phyloP scores from a whole-genome alignment of 2,888 invertebrate species.

The Andrena dorsata region DNA sequence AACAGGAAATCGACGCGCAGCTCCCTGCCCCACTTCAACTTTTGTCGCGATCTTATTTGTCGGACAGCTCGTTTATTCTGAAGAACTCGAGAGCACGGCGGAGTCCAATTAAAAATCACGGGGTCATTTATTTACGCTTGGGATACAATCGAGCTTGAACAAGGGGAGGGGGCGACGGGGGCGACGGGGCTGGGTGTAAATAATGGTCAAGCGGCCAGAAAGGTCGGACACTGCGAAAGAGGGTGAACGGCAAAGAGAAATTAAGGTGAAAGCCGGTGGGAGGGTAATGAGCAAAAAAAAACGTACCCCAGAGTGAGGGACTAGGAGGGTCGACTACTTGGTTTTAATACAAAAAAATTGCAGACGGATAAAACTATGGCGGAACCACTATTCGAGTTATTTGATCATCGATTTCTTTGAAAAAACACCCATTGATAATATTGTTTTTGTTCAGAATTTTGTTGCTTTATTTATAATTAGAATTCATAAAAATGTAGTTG shows the following conservation, averaged over 20 bases:
- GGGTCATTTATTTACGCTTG: conserved; percentile 74
- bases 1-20: conserved; percentile 38
- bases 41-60: conserved; percentile 53
- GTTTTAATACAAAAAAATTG: background rate
- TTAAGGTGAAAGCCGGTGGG: conserved; percentile 58
- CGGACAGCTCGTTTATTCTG: conserved; percentile 63
- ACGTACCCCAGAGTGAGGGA: conserved; percentile 13
- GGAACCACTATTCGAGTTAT: background rate
- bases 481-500: no score
- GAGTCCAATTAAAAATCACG: conserved; percentile 77
- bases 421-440: no score
- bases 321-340: background rate
- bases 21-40: conserved; percentile 27
- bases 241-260: conserved; percentile 69
- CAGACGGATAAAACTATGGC: background rate
- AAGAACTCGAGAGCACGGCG: conserved; percentile 44
- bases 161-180: conserved; percentile 38
- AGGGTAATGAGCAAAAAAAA: conserved; percentile 68
- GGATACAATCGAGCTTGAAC: conserved; percentile 72
- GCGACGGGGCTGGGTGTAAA: conserved; percentile 68
- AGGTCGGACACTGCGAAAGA: conserved; percentile 66
- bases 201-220: conserved; percentile 75
- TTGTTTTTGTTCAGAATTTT: no score
- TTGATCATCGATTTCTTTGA: no score
- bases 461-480: no score